Evolutionary conservation across 2,113 vertebrate genomes (phyloP), one percentile per base, ranked within the genome.

Genomic region (Lagopus muta): DNA sequence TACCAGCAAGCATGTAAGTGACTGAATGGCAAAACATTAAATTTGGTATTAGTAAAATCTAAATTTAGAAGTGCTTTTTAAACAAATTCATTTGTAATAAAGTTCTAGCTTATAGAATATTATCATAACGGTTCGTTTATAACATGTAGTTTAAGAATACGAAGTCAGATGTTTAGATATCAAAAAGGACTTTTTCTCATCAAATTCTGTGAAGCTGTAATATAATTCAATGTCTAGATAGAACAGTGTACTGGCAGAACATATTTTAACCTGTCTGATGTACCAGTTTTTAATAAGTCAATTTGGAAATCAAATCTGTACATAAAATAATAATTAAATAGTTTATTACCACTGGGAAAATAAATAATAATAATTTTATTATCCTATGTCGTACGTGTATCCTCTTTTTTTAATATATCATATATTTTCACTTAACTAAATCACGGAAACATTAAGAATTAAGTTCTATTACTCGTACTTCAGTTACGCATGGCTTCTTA

Each of bases 401-500:
- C 3, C 7, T 55, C 42, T 55, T 11, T 14, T 50, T 90, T 52
- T 14, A 48, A 14, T n/a, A 36, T 32, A 61, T 30, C 11, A 50
- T 5, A 5, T 18, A 3, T 0, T 28, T 88, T 86, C 58, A 8
- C 8, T 86, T 82, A 8, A 67, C 11, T 1, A 15, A 58, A 34
- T 15, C 24, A 34, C 32, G 10, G 8, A 5, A 82, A 16, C 13
- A 47, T 34, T 12, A 89, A 89, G n/a, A 13, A 12, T 48, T 79
- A 60, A 57, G 4, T 64, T 70, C 21, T 1, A 20, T 3, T 48
- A 7, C 42, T 82, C 17, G 13, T 42, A 61, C 5, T 69, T 62
- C 16, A 34, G 5, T 40, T 54, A 19, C 2, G 1, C 0, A 0
- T 12, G 4, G 3, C 42, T 54, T 70, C 8, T 6, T 3, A 1